A percentile compares a stretch with the other conserved stretches of the same genome.
Conservation (phyloP, 2,113 vertebrate species). For the Chionomys nivalis region DNA sequence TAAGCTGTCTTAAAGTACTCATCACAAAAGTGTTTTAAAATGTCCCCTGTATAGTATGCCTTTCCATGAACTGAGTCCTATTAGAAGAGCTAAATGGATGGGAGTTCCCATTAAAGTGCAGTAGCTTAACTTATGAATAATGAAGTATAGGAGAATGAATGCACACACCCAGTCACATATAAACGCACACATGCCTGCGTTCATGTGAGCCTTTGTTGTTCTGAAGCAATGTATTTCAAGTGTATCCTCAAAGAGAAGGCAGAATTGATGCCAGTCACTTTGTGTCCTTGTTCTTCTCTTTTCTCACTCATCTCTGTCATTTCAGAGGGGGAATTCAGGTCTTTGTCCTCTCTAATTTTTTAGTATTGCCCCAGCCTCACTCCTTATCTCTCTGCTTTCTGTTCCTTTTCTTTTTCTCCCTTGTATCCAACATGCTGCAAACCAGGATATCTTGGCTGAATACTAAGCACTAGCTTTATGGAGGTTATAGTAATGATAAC, state of each 20-base stretch:
- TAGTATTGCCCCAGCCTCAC: neutral
- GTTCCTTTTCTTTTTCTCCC: neutral
- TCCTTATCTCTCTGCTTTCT: neutral
- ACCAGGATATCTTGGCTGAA: neutral
- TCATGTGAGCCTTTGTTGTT: neutral
- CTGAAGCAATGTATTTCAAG: neutral
- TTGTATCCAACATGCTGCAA: neutral
- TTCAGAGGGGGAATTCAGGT: neutral
- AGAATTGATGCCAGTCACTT: neutral
- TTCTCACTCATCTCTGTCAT: neutral
- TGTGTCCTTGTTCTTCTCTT: neutral
- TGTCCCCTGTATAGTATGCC: neutral
- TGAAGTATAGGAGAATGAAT: neutral
- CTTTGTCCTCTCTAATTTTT: neutral
- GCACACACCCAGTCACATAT: neutral
- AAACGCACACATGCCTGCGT: neutral
- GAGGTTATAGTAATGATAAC: neutral
- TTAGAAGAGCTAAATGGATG: constrained; percentile 5
- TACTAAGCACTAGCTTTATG: neutral
- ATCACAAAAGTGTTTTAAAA: constrained; percentile 32
- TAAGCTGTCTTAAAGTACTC: constrained; percentile 52
- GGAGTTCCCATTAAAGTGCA: neutral
- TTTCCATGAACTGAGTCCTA: neutral
- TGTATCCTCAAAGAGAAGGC: neutral
- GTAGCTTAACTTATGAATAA: neutral